Percentiles rank a stretch among this genome's conserved stretches.
These are phyloP conservation scores for Ginglymostoma cirratum DNA, from an alignment of 2,113 vertebrate species.

Conservation along the genomic window DNA sequence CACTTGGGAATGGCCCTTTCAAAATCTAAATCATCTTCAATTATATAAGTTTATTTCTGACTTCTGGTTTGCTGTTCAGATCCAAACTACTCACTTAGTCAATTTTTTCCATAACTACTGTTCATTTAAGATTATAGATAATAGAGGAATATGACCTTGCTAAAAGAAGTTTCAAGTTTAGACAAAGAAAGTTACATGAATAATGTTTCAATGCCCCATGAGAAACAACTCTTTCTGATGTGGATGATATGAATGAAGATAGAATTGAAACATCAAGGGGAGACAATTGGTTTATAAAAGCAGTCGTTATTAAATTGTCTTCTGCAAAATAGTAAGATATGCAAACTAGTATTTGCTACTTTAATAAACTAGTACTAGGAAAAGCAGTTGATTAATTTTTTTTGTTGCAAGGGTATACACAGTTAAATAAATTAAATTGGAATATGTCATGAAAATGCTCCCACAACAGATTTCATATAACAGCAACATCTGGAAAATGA, in stretches of 20 bases:
- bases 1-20: not conserved
- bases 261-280: not conserved
- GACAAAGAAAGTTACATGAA: not conserved
- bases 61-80: not conserved
- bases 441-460: not conserved
- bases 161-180: not conserved
- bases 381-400: not conserved
- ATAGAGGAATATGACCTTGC: not conserved
- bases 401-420: not conserved
- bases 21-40: not conserved
- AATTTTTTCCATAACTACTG: not conserved
- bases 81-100: not conserved
- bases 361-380: not conserved
- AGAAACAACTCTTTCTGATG: not conserved
- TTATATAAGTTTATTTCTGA: not conserved
- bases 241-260: not conserved
- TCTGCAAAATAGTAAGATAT: not conserved
- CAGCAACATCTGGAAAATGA: not conserved
- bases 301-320: not conserved
- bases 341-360: not conserved
- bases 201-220: not conserved
- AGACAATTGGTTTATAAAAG: not conserved
- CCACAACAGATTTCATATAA: not conserved
- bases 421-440: not conserved
- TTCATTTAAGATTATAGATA: not conserved